Conservation (phyloP, 2,888 invertebrate species). For the Orthosia gracilis region DNA sequence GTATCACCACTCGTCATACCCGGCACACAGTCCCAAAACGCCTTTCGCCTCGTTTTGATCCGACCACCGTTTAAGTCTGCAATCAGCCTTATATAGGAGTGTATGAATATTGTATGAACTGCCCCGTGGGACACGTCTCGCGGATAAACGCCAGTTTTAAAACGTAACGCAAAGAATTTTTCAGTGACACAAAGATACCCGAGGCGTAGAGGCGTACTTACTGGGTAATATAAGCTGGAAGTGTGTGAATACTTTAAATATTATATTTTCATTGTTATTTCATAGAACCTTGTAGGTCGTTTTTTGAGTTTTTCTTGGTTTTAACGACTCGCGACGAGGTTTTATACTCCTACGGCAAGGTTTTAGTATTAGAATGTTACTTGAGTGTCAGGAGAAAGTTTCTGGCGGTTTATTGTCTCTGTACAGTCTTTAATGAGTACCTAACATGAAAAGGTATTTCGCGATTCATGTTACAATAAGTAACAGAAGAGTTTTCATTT, state of each 20-base stretch:
- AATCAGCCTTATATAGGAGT: slow-evolving; percentile 75
- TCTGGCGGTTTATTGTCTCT: neutral
- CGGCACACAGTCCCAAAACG: slow-evolving; percentile 49
- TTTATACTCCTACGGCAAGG: slow-evolving; percentile 31
- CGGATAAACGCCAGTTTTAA: slow-evolving; percentile 84
- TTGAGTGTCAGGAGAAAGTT: neutral
- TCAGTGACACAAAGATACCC: slow-evolving; percentile 72
- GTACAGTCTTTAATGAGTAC: neutral
- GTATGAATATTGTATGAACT: slow-evolving; percentile 87
- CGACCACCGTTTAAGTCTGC: slow-evolving; percentile 69
- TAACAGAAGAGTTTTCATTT: neutral
- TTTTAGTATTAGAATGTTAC: slow-evolving; percentile 11
- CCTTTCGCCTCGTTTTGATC: slow-evolving; percentile 54
- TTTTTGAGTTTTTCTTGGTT: slow-evolving; percentile 30
- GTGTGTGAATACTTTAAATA: slow-evolving; percentile 63
- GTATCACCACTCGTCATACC: slow-evolving; percentile 44
- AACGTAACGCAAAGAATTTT: slow-evolving; percentile 81
- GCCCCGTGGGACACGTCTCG: slow-evolving; percentile 82
- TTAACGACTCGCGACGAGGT: slow-evolving; percentile 41
- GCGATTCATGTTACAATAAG: neutral
- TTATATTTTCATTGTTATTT: slow-evolving; percentile 55
- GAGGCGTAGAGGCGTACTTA: slow-evolving; percentile 50
- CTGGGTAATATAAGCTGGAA: slow-evolving; percentile 53
- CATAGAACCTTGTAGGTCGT: slow-evolving; percentile 46
- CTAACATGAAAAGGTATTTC: neutral